A percentile compares a stretch with the other conserved stretches of the same genome.
Conservation (phyloP, 1,140 invertebrate species). For the Drosophila gunungcola region DNA sequence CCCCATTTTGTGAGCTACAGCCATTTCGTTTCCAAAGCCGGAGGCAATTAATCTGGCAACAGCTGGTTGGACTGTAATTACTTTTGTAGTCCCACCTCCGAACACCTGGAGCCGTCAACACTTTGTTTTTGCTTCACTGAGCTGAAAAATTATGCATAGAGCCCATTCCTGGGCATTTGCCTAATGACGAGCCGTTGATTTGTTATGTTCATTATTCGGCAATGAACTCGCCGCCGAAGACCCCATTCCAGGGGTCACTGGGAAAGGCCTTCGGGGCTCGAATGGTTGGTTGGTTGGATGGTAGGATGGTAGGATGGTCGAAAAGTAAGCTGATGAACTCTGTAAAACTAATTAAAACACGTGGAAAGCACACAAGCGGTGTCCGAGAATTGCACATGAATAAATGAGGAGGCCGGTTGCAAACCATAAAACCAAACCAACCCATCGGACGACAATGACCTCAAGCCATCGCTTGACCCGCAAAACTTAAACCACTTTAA, state of each 20-base stretch:
- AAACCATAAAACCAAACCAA: conserved; percentile 18
- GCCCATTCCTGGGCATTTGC: conserved; percentile 21
- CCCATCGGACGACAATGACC: conserved; percentile 36
- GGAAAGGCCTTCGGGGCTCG: conserved; percentile 2
- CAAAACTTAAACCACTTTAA: conserved; percentile 10
- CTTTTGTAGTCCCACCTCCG: conserved; percentile 48
- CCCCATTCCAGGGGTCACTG: conserved; percentile 4
- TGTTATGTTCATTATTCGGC: conserved; percentile 77
- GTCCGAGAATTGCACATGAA: conserved; percentile 62
- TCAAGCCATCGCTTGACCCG: conserved; percentile 7
- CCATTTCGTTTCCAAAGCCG: conserved; percentile 21
- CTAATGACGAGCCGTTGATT: conserved; percentile 75
- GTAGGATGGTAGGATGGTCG: not conserved
- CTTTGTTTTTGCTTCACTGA: conserved; percentile 69
- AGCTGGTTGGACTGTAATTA: conserved; percentile 68
- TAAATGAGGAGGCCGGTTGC: conserved; percentile 43
- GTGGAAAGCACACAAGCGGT: conserved; percentile 62
- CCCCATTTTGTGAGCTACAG: conserved; percentile 2
- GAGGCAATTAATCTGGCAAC: conserved; percentile 71
- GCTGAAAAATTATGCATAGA: conserved; percentile 75
- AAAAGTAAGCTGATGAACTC: conserved; percentile 67
- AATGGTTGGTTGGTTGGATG: not conserved
- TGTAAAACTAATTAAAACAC: conserved; percentile 80
- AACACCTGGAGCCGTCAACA: conserved; percentile 47
- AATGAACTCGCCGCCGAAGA: conserved; percentile 25